These are phyloP conservation scores for Unio delphinus DNA, from an alignment of 2,888 invertebrate genomes.

Conservation along the genomic window DNA sequence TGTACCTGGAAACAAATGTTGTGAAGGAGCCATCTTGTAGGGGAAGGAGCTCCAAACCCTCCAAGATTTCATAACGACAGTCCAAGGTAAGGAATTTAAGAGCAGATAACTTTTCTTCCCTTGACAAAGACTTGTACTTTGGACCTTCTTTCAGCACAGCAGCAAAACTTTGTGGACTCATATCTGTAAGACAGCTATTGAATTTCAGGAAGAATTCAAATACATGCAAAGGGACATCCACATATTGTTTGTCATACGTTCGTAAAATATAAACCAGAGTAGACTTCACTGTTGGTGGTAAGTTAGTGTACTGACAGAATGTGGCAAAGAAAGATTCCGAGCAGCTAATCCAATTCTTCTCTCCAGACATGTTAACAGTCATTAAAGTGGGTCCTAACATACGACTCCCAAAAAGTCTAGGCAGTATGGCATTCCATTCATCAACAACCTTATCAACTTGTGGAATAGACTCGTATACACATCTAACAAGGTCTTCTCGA, in stretches of 20 bases:
- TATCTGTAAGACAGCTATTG: not conserved
- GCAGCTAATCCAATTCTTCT: constrained; percentile 10
- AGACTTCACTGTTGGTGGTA: too few species aligned
- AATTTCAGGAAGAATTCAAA: not conserved
- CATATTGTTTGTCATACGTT: too few species aligned
- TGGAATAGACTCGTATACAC: constrained; percentile 15
- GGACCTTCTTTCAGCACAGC: not conserved
- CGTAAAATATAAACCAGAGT: too few species aligned
- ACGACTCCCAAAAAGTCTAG: constrained; percentile 12
- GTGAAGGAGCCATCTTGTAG: constrained; percentile 14
- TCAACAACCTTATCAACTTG: not conserved
- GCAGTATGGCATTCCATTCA: constrained; percentile 24
- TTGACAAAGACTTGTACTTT: not conserved
- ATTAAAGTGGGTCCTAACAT: constrained; percentile 4
- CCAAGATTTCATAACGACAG: constrained; percentile 1
- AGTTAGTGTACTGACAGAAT: too few species aligned
- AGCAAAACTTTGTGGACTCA: not conserved
- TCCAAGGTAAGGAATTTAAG: constrained; percentile 10
- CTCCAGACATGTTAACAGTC: constrained; percentile 9
- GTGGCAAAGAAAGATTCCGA: constrained; percentile 9
- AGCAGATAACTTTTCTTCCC: constrained; percentile 5
- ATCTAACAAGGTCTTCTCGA: not conserved
- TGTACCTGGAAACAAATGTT: constrained; percentile 1
- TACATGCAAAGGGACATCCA: too few species aligned
- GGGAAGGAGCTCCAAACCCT: constrained; percentile 19